Evolutionary conservation across 1,140 invertebrate species (phyloP).

Genomic region (Drosophila chauvacae): DNA sequence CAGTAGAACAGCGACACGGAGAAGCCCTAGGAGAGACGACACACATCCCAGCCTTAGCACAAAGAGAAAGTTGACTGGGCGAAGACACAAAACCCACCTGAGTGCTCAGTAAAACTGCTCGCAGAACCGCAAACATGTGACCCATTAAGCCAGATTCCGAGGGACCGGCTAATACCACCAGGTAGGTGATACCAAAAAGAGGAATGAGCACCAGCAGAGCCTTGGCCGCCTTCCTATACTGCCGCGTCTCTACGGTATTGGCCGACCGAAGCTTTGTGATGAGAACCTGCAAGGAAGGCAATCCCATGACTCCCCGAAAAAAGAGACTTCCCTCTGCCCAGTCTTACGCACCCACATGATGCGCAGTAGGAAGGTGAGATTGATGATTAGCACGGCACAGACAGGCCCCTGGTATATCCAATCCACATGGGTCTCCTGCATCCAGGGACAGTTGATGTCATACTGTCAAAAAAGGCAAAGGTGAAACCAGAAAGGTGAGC

Average conservation of each 20-base stretch:
- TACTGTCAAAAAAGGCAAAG: constrained; percentile 42
- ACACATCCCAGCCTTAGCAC: constrained; percentile 5
- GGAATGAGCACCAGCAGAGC: constrained; percentile 94
- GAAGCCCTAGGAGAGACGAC: constrained; percentile 86
- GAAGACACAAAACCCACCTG: constrained; percentile 85
- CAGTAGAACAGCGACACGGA: constrained; percentile 95
- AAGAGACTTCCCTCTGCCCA: neutral
- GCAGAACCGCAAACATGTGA: constrained; percentile 88
- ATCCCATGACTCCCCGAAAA: neutral
- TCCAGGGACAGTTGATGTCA: constrained; percentile 88
- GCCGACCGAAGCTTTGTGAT: constrained; percentile 96
- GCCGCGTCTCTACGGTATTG: constrained; percentile 93
- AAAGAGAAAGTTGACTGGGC: neutral
- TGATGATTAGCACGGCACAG: constrained; percentile 90
- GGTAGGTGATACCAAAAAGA: constrained; percentile 93
- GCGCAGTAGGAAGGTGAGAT: constrained; percentile 93
- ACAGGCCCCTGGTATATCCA: constrained; percentile 93
- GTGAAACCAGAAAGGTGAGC: constrained; percentile 27
- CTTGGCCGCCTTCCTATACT: constrained; percentile 95
- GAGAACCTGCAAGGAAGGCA: constrained; percentile 87
- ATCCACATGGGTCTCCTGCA: constrained; percentile 89
- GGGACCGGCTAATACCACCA: constrained; percentile 92
- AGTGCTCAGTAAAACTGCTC: constrained; percentile 91
- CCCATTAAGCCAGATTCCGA: constrained; percentile 87
- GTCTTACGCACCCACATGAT: constrained; percentile 94